These are phyloP conservation scores for Babyrousa celebensis DNA, from an alignment of 2,797 vertebrate species.

Conservation along the genomic window DNA sequence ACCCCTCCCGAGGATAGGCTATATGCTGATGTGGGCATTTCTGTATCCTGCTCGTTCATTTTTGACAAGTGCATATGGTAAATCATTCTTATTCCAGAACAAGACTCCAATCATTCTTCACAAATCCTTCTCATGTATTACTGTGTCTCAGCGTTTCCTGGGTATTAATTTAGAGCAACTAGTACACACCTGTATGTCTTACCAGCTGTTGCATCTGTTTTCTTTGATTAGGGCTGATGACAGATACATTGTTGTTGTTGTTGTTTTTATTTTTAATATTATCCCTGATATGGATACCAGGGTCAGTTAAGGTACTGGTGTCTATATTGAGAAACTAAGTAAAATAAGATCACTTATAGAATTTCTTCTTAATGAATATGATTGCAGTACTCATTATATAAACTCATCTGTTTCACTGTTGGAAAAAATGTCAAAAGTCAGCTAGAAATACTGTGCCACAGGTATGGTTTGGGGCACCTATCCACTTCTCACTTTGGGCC, in stretches of 20 bases:
- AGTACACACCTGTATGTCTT: not conserved
- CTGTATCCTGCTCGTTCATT: not conserved
- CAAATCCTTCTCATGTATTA: not conserved
- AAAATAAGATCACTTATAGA: not conserved
- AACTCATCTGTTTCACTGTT: not conserved
- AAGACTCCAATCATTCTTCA: not conserved
- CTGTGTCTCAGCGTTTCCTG: not conserved
- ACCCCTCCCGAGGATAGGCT: not conserved
- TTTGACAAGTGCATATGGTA: accelerated
- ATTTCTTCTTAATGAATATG: not conserved
- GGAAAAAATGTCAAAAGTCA: not conserved
- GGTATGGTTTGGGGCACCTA: not conserved
- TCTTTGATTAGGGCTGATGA: not conserved
- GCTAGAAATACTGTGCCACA: not conserved
- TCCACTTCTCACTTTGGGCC: not conserved
- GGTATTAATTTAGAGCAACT: not conserved
- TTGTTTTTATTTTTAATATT: not conserved
- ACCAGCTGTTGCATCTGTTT: not conserved
- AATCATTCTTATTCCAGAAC: not conserved
- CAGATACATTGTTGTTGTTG: not conserved
- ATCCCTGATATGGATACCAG: not conserved
- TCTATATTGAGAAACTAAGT: not conserved
- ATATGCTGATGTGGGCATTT: accelerated
- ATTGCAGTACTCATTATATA: not conserved
- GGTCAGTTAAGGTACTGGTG: not conserved